phyloP scores from a whole-genome alignment of 2,888 invertebrate species.

The Dynastes tityus region DNA sequence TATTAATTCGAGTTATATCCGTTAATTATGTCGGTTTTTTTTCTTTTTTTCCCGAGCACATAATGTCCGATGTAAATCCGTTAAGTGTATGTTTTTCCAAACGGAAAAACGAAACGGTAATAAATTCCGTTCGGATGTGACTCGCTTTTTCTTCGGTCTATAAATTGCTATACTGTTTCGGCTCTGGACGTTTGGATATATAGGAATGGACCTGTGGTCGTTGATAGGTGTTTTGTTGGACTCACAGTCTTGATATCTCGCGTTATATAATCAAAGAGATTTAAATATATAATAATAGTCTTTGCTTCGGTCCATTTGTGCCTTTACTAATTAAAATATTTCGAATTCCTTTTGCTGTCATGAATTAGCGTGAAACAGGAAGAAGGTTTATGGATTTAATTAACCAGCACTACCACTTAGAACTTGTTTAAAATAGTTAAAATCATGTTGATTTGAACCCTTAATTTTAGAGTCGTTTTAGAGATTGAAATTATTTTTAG shows the following conservation, averaged over 20 bases:
- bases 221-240: slow-evolving; percentile 27
- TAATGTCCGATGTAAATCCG: slow-evolving; percentile 26
- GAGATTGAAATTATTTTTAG: too few species aligned
- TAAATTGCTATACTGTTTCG: slow-evolving; percentile 37
- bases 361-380: background rate
- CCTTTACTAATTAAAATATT: slow-evolving; percentile 41
- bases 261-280: slow-evolving; percentile 27
- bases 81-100: slow-evolving; percentile 37
- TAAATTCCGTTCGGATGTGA: slow-evolving; percentile 35
- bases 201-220: slow-evolving; percentile 18
- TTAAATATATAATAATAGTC: slow-evolving; percentile 37
- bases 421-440: too few species aligned
- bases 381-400: background rate
- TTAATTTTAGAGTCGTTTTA: too few species aligned
- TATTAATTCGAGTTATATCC: slow-evolving; percentile 44
- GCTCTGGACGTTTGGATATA: background rate
- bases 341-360: slow-evolving; percentile 8
- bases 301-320: slow-evolving; percentile 15
- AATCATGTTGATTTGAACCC: too few species aligned
- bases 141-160: slow-evolving; percentile 23
- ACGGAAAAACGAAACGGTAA: slow-evolving; percentile 33
- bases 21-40: slow-evolving; percentile 29
- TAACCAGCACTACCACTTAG: background rate
- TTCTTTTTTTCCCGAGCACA: background rate
- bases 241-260: slow-evolving; percentile 12